phyloP scores from a whole-genome alignment of 2,888 invertebrate genomes.

The Agrotis clavis region DNA sequence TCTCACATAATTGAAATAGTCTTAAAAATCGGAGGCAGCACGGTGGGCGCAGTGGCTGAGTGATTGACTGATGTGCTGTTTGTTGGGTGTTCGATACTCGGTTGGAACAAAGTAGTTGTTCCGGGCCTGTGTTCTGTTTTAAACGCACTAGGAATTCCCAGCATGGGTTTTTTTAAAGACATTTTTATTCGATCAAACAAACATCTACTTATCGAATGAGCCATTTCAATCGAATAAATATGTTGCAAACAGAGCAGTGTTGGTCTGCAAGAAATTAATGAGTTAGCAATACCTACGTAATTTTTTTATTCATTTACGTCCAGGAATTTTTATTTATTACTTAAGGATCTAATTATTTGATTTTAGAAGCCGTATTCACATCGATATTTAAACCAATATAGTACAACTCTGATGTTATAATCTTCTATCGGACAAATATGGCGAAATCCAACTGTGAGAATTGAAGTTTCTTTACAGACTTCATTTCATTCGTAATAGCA shows the following conservation, averaged over 20 bases:
- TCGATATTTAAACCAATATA: constrained; percentile 17
- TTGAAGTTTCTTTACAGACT: constrained; percentile 53
- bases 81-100: too few relatives aligned
- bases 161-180: too few relatives aligned
- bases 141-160: too few relatives aligned
- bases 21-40: background rate
- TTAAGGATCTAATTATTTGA: background rate
- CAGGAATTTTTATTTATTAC: background rate
- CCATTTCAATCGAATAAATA: too few relatives aligned
- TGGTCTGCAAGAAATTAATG: background rate
- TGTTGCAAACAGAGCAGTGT: background rate
- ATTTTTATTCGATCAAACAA: too few relatives aligned
- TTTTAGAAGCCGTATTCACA: background rate
- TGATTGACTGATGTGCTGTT: too few relatives aligned
- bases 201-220: too few relatives aligned
- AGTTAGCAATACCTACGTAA: background rate
- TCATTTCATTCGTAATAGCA: constrained; percentile 59
- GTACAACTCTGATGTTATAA: constrained; percentile 49
- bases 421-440: constrained; percentile 45
- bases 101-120: too few relatives aligned
- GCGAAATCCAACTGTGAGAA: constrained; percentile 55
- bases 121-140: too few relatives aligned
- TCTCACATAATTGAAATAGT: background rate
- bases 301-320: too few relatives aligned
- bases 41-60: too few relatives aligned